Evolutionary conservation across 2,888 invertebrate species (phyloP).

Genomic region (Dugesia japonica): DNA sequence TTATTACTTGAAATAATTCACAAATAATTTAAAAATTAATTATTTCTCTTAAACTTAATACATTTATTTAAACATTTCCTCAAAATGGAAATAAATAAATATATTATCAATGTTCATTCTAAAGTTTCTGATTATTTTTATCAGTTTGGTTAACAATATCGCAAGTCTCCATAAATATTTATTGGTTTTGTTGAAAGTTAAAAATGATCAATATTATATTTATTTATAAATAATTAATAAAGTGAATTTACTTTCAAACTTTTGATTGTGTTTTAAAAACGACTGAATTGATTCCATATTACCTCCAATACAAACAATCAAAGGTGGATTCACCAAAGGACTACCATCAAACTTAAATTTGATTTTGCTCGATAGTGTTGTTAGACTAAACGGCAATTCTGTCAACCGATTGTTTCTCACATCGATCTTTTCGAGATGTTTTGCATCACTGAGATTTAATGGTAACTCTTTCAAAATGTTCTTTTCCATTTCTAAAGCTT

Average conservation of each 20-base stretch:
- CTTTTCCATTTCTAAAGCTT: neutral
- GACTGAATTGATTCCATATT: constrained; percentile 8
- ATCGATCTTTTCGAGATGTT: neutral
- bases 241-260: neutral
- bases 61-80: too few relatives aligned
- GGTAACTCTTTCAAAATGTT: neutral
- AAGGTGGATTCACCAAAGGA: neutral
- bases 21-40: too few relatives aligned
- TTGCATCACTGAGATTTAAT: neutral
- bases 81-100: too few relatives aligned
- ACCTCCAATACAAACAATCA: neutral
- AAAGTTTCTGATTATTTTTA: too few relatives aligned
- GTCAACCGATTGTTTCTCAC: neutral
- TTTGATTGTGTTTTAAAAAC: neutral
- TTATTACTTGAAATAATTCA: too few relatives aligned
- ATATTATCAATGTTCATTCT: too few relatives aligned
- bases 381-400: neutral
- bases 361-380: neutral
- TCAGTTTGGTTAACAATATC: too few relatives aligned
- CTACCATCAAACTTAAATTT: constrained; percentile 1
- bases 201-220: too few relatives aligned
- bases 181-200: too few relatives aligned
- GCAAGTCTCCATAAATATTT: too few relatives aligned
- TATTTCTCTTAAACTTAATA: too few relatives aligned
- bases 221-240: neutral